phyloP scores from a whole-genome alignment of 2,888 invertebrate species.

The Apodemia mormo region DNA sequence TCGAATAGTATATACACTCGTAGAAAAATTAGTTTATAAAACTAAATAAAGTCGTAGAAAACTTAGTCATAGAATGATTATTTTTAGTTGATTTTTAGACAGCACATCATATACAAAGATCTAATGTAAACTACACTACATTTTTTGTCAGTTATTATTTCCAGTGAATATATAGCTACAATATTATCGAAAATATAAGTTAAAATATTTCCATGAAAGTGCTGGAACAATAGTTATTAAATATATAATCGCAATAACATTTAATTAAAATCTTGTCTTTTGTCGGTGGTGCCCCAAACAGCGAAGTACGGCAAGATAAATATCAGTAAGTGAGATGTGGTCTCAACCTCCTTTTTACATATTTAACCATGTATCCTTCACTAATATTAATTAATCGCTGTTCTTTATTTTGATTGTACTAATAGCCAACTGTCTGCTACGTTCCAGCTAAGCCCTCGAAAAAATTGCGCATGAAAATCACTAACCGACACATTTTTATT shows the following conservation, averaged over 20 bases:
- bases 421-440: constrained; percentile 56
- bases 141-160: background rate
- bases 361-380: constrained; percentile 70
- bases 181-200: background rate
- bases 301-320: constrained; percentile 77
- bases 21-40: background rate
- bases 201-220: background rate
- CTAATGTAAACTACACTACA: background rate
- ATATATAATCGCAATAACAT: constrained; percentile 34
- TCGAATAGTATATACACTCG: background rate
- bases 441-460: constrained; percentile 61
- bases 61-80: background rate
- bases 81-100: background rate
- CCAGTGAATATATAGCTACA: background rate
- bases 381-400: constrained; percentile 76
- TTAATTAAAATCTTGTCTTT: constrained; percentile 77
- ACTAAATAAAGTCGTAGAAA: background rate
- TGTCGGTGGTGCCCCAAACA: constrained; percentile 82
- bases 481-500: constrained; percentile 49
- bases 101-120: background rate
- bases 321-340: constrained; percentile 81
- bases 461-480: constrained; percentile 59
- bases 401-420: constrained; percentile 65
- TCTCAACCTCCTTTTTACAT: constrained; percentile 69
- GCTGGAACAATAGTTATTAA: constrained; percentile 31